Evolutionary conservation across 2,797 vertebrate genomes (phyloP), one percentile per base, ranked within the genome.

Genomic region (Alouatta caraya): DNA sequence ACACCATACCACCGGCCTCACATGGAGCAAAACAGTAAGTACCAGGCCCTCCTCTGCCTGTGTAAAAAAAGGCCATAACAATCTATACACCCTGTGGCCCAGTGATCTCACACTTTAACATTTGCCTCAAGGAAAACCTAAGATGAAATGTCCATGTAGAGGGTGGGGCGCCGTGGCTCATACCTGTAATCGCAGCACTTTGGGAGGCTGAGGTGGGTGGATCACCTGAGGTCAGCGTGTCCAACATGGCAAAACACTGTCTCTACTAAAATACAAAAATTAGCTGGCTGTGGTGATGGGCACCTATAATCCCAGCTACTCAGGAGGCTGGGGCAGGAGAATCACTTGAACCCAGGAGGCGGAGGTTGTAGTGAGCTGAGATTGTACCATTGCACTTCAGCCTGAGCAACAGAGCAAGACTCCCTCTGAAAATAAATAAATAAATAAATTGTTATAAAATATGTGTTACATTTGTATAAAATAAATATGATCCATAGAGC

Each of bases 11-110:
- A 99, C 99, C 21, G 99, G 99, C 92, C 99, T 99, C 92, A 98
- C 98, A 86, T 99, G 99, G 99, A 99, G 99, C 98, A 99, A 99
- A 98, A 99, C 97, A 39, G 99, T 99, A 98, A 99, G 99, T 99
- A 87, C 46, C 50, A 73, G 19, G 30, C 30, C 42, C 30, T 61
- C 46, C 37, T 48, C 82, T 11, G 30, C n/a, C 19, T 2, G 1
- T 2, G 9, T 12, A 11, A 57, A 85, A 61, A 59, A 42, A 79
- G 15, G 9, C n/a, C 13, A 5, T 22, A 33, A 24, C 15, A 50
- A 17, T 39, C n/a, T 2, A n/a, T 28, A 28, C 17, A 26, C 44
- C 46, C 1, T 0, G 39, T 57, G 52, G 13, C 52, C 85, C 82
- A 26, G 10, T n/a, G 52, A 81, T 21, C 12, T 82, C 67, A 85